A percentile compares a stretch with the other conserved stretches of the same genome.
Evolutionary conservation across 2,797 vertebrate genomes (phyloP).

Genomic region (Manis javanica): DNA sequence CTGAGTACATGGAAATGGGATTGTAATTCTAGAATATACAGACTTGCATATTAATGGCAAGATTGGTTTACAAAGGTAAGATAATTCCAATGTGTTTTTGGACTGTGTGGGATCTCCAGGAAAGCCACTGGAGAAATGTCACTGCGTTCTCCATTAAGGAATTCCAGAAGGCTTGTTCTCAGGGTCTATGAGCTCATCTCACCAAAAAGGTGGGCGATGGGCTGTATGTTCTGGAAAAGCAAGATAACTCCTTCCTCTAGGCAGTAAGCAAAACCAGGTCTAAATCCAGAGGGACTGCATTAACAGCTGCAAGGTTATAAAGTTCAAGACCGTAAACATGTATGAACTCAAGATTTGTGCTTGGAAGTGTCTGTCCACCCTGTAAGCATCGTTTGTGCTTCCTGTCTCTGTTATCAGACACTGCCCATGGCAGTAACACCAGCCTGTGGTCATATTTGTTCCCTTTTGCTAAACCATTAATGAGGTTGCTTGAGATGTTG

Average conservation of each 20-base stretch:
- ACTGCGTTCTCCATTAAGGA: not conserved
- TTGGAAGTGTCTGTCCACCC: not conserved
- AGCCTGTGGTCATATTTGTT: not conserved
- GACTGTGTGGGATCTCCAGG: rapidly evolving
- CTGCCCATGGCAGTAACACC: rapidly evolving
- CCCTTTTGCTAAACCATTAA: not conserved
- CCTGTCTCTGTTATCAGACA: not conserved
- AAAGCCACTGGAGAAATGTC: not conserved
- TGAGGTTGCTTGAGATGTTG: not conserved
- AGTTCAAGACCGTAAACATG: not conserved
- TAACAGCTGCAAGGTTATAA: not conserved
- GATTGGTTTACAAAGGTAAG: not conserved
- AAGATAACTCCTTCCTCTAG: not conserved
- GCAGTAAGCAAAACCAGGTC: not conserved
- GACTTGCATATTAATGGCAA: not conserved
- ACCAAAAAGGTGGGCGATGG: not conserved
- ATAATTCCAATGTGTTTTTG: not conserved
- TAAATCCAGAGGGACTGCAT: not conserved
- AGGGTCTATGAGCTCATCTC: not conserved
- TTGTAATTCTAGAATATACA: not conserved
- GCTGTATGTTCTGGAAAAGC: not conserved
- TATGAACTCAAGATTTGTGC: not conserved
- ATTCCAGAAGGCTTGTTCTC: not conserved
- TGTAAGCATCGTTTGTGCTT: not conserved
- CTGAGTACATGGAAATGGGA: not conserved